These are phyloP conservation scores for Acanthiza pusilla DNA, from an alignment of 2,797 vertebrate genomes.

Conservation along the genomic window DNA sequence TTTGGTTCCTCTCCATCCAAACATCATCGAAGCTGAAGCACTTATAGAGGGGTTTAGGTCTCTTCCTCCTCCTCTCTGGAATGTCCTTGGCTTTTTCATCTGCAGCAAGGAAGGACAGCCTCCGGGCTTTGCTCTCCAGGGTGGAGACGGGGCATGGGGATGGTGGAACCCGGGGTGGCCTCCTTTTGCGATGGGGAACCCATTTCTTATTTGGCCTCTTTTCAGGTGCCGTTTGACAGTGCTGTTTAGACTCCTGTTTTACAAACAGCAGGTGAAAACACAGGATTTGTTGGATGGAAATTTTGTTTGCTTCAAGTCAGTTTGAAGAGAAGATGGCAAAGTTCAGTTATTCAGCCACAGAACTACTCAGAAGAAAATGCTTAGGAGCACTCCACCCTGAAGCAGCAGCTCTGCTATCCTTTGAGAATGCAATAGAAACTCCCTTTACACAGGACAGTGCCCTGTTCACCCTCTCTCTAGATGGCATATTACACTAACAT, in stretches of 20 bases:
- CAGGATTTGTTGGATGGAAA: background rate
- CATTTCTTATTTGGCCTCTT: constrained; percentile 64
- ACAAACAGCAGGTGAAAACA: constrained; percentile 67
- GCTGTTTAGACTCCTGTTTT: constrained; percentile 62
- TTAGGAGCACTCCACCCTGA: background rate
- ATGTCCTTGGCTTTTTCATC: constrained; percentile 32
- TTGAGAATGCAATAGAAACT: background rate
- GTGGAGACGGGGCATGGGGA: constrained; percentile 42
- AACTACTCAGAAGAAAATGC: background rate
- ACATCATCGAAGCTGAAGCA: constrained; percentile 81
- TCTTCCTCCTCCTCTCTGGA: constrained; percentile 27
- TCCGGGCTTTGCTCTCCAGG: constrained; percentile 30
- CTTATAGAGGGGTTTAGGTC: constrained; percentile 31
- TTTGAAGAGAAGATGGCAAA: background rate
- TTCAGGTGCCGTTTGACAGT: constrained; percentile 56
- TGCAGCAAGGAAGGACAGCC: constrained; percentile 34
- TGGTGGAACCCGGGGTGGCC: background rate
- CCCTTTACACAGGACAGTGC: background rate
- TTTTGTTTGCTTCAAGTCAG: background rate
- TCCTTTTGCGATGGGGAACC: constrained; percentile 49
- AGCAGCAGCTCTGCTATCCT: background rate
- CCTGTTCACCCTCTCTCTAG: background rate
- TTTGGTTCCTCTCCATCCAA: constrained; percentile 83
- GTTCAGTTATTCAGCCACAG: background rate
- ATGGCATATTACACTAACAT: background rate